Base-by-base conservation (phyloP, 2,888 invertebrate genomes). In the Oegoconia quadripuncta region DNA sequence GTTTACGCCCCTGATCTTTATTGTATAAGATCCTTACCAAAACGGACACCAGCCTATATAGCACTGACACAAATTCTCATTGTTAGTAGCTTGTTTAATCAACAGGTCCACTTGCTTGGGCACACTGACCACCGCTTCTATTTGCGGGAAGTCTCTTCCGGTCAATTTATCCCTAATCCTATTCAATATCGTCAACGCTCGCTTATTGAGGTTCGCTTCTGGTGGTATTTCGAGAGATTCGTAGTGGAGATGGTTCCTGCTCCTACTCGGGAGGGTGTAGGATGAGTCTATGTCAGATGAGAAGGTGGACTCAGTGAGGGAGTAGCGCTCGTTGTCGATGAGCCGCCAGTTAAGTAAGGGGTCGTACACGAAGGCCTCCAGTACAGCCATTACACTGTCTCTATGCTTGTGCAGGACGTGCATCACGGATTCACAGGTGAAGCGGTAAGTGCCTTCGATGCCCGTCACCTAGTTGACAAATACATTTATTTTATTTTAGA, bases 341-440 rank as follows among this genome's bases (percentile, higher is more conserved):
- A 99, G 89, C 39, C 98, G 90, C 99, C 99, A 99, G 82, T 98
- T 99, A 13, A 99, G 90, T 23, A 99, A 86, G 0, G 99, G 99
- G 87, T 99, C 99, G 69, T 99, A 97, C 1, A 99, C 98, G 75
- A 99, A 99, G 0, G 99, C 99, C 72, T 99, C 99, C 22, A 99
- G 83, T 1, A 99, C 98, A 1, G 99, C 99, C 97, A 99, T 97
- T 36, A 99, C 88, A 64, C 97, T 97, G 86, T 99, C 99, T 62
- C 97, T 95, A 74, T 99, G 97, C 30, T 95, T 91, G 49, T 97
- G 92, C 9, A 98, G 79, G 3, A 98, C 97, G 28, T 94, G 91
- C 96, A 99, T 97, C 0, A 99, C 98, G 7, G 96, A 95, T 72
- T 98, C 97, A 77, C 98, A 98, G 0, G 98, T 99, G 61, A 95